Percentiles rank a stretch among this genome's conserved stretches.
Conservation (phyloP, 2,113 vertebrate species). For the Chlamydotis undulata region DNA sequence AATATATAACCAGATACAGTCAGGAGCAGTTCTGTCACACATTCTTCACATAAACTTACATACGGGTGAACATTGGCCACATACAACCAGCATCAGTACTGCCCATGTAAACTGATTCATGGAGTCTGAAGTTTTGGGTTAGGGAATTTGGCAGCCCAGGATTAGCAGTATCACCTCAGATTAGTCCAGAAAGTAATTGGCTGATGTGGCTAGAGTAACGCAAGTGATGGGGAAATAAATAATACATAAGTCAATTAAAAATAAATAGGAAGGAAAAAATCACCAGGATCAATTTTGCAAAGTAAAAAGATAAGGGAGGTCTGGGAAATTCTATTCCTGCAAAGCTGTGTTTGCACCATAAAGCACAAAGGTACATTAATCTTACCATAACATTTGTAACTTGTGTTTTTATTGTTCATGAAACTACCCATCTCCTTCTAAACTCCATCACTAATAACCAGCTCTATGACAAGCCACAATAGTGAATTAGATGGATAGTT, state of each 20-base stretch:
- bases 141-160: neutral
- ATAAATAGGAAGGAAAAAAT: neutral
- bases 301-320: neutral
- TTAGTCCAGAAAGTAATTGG: neutral
- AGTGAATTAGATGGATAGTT: neutral
- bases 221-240: neutral
- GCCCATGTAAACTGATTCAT: accelerated
- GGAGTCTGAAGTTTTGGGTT: neutral
- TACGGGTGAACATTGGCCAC: accelerated
- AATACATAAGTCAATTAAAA: neutral
- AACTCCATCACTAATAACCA: neutral
- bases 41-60: neutral
- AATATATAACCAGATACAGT: accelerated
- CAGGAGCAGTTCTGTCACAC: neutral
- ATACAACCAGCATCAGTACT: neutral
- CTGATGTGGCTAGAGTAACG: neutral
- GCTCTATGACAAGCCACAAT: neutral
- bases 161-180: neutral
- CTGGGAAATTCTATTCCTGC: neutral
- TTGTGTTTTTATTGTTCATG: neutral
- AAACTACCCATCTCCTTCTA: neutral
- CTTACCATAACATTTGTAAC: neutral
- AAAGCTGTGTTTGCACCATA: neutral
- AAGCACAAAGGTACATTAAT: neutral
- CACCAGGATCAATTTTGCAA: neutral